A percentile compares a stretch with the other conserved stretches of the same genome.
Conservation (phyloP, 2,113 vertebrate species). For the Hippocampus comes region DNA sequence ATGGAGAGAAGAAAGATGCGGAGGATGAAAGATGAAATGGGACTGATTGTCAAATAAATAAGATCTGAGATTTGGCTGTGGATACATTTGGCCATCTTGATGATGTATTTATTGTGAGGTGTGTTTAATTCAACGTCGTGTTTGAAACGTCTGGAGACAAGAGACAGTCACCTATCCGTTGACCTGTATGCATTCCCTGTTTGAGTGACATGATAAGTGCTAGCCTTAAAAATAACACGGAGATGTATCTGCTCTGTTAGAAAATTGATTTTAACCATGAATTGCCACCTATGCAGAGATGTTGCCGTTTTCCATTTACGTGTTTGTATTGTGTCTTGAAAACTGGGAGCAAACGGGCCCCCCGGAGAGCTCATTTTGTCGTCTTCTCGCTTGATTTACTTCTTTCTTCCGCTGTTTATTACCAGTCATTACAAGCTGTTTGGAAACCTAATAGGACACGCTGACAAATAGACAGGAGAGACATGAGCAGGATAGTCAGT, state of each 20-base stretch:
- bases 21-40: slow-evolving; percentile 16
- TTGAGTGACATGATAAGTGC: not conserved
- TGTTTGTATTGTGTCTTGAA: slow-evolving; percentile 52
- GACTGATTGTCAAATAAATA: slow-evolving; percentile 10
- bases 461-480: slow-evolving; percentile 63
- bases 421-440: slow-evolving; percentile 84
- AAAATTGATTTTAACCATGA: not conserved
- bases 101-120: not conserved
- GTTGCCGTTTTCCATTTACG: not conserved
- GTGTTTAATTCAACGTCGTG: not conserved
- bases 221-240: not conserved
- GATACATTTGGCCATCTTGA: not conserved
- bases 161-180: not conserved
- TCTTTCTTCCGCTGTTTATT: slow-evolving; percentile 79
- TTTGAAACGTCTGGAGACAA: not conserved
- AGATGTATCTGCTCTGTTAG: not conserved
- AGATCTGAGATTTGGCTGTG: not conserved
- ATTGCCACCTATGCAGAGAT: not conserved
- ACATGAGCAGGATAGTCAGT: slow-evolving; percentile 26
- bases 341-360: slow-evolving; percentile 60
- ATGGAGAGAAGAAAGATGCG: slow-evolving; percentile 8
- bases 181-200: not conserved
- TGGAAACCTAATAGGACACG: slow-evolving; percentile 77
- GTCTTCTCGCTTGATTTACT: slow-evolving; percentile 79
- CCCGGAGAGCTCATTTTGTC: slow-evolving; percentile 78